Base-by-base conservation (phyloP, 2,888 invertebrate genomes). In the Ypsolopha scabrella region DNA sequence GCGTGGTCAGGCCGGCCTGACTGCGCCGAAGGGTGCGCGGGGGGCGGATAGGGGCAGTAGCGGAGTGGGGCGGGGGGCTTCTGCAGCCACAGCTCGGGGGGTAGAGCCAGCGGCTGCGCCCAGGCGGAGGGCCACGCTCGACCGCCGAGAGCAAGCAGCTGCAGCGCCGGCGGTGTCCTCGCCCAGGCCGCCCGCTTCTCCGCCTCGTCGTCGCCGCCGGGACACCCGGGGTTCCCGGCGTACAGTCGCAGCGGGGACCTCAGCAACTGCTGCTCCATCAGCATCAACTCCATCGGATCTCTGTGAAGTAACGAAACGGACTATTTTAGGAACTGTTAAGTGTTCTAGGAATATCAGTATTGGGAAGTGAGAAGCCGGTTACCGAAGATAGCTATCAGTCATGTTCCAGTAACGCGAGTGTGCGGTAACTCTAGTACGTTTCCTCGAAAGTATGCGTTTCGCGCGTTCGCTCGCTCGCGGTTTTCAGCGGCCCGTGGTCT, bases 71-170 rank as follows among this genome's bases (percentile, higher is more conserved):
- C 65, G 2, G 87, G 88, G 0, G 94, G 94, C 73, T 96, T 96
- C 87, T 96, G 96, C 91, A 96, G 93, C 88, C 96, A 96, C 8
- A 96, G 93, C 70, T 96, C 96, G 56, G 95, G 96, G 61, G 95
- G 95, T 50, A 94, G 85, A 37, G 94, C 86, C 64, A 95, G 93
- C 0, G 95, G 95, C 75, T 95, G 96, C 66, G 95, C 94, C 72
- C 68, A 95, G 71, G 94, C 94, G 90, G 94, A 92, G 69, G 95
- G 95, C 60, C 95, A 96, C 67, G 93, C 93, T 58, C 93, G 91
- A 9, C 91, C 91, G 54, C 91, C 92, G 43, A 90, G 82, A 54
- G 74, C 83, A 61, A 72, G 74, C 61, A 72, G 68, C 60, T 71
- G 89, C 63, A 73, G 66, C 58, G 76, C 88, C 44, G 78, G 83